Evolutionary conservation across 2,888 invertebrate genomes (phyloP).

Genomic region (Girardia tigrina): DNA sequence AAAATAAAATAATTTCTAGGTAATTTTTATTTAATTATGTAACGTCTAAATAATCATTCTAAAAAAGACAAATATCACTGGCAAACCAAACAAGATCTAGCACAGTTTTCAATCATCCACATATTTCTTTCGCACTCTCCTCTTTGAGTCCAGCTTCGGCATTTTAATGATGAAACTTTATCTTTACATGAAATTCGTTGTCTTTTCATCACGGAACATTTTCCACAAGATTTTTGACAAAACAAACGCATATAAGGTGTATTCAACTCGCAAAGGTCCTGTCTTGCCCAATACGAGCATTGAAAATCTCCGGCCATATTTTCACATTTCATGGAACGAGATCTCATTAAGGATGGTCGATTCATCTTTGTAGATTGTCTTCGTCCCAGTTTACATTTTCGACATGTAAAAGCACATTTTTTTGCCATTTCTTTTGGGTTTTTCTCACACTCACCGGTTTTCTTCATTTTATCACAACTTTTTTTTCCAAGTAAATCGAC

Average conservation of each 20-base stretch:
- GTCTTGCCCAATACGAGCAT: neutral
- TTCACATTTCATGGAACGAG: neutral
- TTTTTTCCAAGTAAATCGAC: neutral
- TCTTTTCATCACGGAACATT: neutral
- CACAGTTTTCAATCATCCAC: neutral
- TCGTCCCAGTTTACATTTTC: neutral
- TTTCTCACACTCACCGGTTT: neutral
- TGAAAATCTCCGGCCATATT: slow-evolving; percentile 1
- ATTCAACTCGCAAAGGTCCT: neutral
- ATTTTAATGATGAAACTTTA: neutral
- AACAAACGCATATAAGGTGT: neutral
- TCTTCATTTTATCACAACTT: neutral
- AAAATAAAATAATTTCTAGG: too few species aligned
- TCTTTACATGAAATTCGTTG: neutral
- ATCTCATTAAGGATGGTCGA: neutral
- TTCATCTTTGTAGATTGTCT: neutral
- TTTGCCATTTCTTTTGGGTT: neutral
- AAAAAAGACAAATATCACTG: too few species aligned
- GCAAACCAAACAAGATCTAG: neutral
- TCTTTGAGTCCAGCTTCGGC: neutral
- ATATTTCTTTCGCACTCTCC: neutral
- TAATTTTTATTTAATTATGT: too few species aligned
- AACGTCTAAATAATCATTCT: too few species aligned
- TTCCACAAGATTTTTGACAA: slow-evolving; percentile 2
- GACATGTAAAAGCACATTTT: neutral